Conservation (phyloP, 2,113 vertebrate genomes). For the Zosterops hypoxanthus region DNA sequence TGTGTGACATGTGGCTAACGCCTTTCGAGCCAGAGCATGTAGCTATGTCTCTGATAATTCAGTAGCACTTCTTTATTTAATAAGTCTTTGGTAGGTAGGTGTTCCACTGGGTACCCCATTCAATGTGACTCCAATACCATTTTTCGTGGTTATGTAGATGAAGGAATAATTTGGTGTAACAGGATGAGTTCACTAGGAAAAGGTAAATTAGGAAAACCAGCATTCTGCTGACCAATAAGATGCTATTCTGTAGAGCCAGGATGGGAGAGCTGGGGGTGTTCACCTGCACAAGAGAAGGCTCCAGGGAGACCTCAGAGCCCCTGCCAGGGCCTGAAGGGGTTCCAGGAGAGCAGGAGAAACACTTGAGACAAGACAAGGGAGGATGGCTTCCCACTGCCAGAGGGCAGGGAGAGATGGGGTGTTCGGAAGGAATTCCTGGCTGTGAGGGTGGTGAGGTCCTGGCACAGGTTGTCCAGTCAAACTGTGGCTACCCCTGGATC, state of each 20-base stretch:
- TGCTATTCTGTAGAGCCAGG: neutral
- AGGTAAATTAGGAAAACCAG: neutral
- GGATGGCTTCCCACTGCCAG: neutral
- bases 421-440: accelerated
- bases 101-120: accelerated
- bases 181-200: neutral
- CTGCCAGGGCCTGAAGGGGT: neutral
- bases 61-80: neutral
- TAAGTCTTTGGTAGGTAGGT: accelerated
- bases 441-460: neutral
- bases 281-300: neutral
- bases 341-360: neutral
- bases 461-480: neutral
- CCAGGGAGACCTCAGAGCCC: neutral
- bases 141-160: neutral
- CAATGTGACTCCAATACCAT: neutral
- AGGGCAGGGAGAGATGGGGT: neutral
- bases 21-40: neutral
- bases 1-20: neutral
- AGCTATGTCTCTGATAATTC: neutral
- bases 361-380: neutral
- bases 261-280: neutral
- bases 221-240: accelerated
- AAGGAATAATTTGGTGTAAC: neutral
- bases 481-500: neutral